phyloP scores from a whole-genome alignment of 2,888 invertebrate species.

The Melangyna quadrimaculata region DNA sequence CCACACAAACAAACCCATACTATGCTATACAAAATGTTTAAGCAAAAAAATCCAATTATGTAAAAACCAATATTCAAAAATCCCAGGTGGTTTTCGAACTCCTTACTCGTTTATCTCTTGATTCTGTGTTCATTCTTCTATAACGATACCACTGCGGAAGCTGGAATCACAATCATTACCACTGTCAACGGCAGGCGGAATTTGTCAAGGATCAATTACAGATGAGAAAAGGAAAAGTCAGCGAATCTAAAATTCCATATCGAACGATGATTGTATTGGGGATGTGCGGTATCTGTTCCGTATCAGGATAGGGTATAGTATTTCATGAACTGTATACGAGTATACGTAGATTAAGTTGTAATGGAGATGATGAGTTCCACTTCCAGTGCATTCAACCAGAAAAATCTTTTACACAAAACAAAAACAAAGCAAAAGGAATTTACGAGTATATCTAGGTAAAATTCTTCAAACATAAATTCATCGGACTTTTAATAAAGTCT shows the following conservation, averaged over 20 bases:
- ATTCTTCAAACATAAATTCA: not conserved
- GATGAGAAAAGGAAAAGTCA: constrained; percentile 31
- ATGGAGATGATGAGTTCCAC: not conserved
- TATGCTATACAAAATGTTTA: not conserved
- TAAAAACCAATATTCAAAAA: constrained; percentile 62
- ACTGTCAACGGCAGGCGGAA: constrained; percentile 42
- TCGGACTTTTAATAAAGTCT: not conserved
- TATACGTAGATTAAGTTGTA: not conserved
- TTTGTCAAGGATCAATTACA: constrained; percentile 57
- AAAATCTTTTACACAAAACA: not conserved
- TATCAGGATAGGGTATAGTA: not conserved
- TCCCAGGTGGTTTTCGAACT: constrained; percentile 42
- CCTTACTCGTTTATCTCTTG: constrained; percentile 29
- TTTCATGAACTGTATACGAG: not conserved
- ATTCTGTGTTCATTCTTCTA: not conserved
- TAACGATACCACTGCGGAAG: constrained; percentile 5
- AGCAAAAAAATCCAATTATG: constrained; percentile 47
- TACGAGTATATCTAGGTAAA: not conserved
- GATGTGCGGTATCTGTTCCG: not conserved
- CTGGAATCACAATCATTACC: constrained; percentile 41
- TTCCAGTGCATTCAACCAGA: constrained; percentile 22
- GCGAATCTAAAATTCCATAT: constrained; percentile 19
- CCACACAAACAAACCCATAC: not conserved
- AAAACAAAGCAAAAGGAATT: not conserved
- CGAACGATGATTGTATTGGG: constrained; percentile 10